phyloP scores from a whole-genome alignment of 2,797 vertebrate species.

The Trachurus trachurus region DNA sequence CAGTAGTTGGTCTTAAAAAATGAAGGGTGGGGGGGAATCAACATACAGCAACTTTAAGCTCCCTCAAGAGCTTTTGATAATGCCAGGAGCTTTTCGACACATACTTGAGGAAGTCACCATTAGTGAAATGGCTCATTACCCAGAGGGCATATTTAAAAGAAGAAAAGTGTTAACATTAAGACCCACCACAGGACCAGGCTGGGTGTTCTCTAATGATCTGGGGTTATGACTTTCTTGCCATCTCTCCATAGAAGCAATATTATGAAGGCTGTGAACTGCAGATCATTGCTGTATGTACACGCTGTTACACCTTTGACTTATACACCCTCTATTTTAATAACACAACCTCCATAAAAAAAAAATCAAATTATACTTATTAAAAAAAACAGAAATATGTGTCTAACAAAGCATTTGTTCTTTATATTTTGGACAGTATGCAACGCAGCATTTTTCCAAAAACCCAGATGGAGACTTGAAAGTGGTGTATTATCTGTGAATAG shows the following conservation, averaged over 20 bases:
- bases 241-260: conserved; percentile 12
- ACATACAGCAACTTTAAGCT: conserved; percentile 42
- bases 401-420: conserved; percentile 22
- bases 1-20: conserved; percentile 28
- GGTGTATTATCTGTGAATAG: conserved; percentile 56
- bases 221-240: conserved; percentile 21
- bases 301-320: not conserved
- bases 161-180: conserved; percentile 44
- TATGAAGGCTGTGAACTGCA: conserved; percentile 5
- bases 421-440: conserved; percentile 31
- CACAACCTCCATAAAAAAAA: not conserved
- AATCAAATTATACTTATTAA: not conserved
- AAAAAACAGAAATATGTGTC: not conserved
- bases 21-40: not conserved
- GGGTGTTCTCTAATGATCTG: conserved; percentile 42
- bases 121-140: conserved; percentile 61
- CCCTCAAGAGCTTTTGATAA: conserved; percentile 53
- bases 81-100: conserved; percentile 59
- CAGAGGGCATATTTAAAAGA: conserved; percentile 56
- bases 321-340: not conserved
- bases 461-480: conserved; percentile 74
- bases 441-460: conserved; percentile 33
- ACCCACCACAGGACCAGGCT: conserved; percentile 33
- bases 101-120: conserved; percentile 54
- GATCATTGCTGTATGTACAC: conserved; percentile 5